phyloP scores from a whole-genome alignment of 2,797 vertebrate genomes.

The Onychomys arenicola region DNA sequence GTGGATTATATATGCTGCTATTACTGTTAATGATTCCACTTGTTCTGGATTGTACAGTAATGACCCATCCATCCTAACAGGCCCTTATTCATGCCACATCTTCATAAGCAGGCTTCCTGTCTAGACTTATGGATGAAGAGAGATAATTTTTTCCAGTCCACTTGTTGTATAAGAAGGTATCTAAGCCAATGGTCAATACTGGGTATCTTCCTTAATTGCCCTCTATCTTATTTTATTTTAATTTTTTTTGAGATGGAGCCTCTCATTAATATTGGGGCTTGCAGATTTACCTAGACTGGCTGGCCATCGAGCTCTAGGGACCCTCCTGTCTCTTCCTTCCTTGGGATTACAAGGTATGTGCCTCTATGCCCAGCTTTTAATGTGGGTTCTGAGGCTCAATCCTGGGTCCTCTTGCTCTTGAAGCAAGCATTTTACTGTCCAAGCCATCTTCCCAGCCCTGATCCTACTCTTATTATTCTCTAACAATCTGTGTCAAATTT shows the following conservation, averaged over 20 bases:
- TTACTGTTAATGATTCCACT: neutral
- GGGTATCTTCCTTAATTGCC: neutral
- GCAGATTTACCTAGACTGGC: neutral
- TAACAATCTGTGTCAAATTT: neutral
- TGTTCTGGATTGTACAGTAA: neutral
- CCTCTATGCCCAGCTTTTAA: neutral
- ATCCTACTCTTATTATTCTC: neutral
- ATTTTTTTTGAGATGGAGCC: neutral
- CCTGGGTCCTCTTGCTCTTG: neutral
- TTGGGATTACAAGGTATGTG: neutral
- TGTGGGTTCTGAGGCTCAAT: neutral
- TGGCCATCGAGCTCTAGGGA: neutral
- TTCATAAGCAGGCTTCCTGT: neutral
- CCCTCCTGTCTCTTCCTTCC: neutral
- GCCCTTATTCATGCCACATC: neutral
- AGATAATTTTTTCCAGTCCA: neutral
- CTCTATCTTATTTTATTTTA: neutral
- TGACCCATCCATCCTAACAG: neutral
- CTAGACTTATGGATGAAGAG: neutral
- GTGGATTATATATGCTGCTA: neutral
- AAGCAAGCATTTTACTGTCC: neutral
- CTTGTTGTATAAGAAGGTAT: neutral
- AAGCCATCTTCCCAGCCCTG: neutral
- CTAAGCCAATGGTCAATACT: neutral
- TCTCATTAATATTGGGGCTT: neutral